Evolutionary conservation across 2,888 invertebrate species (phyloP).

Genomic region (Mesopsocus fuscifrons): DNA sequence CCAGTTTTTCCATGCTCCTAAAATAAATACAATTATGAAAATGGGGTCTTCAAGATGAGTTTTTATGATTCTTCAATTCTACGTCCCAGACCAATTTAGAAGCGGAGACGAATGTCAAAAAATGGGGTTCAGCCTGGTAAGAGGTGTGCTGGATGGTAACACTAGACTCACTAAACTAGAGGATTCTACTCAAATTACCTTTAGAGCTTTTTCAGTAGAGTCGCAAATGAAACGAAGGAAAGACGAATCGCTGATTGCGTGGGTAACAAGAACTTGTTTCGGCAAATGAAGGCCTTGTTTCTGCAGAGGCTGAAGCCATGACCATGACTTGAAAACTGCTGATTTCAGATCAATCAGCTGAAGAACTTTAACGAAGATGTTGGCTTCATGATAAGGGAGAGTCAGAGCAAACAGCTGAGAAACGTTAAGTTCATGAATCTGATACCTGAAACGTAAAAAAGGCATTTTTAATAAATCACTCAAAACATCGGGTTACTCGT

Average conservation of each 20-base stretch:
- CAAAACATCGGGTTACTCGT: no score
- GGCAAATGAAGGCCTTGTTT: constrained; percentile 55
- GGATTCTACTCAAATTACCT: constrained; percentile 24
- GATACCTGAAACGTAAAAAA: constrained; percentile 35
- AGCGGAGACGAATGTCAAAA: no score
- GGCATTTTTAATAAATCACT: no score
- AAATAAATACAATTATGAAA: constrained; percentile 7
- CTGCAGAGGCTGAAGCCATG: constrained; percentile 54
- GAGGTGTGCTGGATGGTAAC: no score
- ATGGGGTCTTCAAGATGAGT: not conserved
- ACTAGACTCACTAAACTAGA: no score
- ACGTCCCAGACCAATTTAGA: constrained; percentile 10
- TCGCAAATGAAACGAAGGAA: constrained; percentile 44
- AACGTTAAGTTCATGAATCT: constrained; percentile 74
- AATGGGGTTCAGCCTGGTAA: no score
- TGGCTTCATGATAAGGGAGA: constrained; percentile 84
- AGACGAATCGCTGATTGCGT: constrained; percentile 40
- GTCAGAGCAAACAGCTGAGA: constrained; percentile 61
- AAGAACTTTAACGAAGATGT: constrained; percentile 62
- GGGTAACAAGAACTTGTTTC: constrained; percentile 50
- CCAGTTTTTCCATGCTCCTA: constrained; percentile 13
- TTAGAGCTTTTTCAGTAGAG: constrained; percentile 35
- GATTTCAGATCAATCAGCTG: constrained; percentile 48
- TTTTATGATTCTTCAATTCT: constrained; percentile 5
- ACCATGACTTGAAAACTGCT: constrained; percentile 39